phyloP scores from a whole-genome alignment of 2,888 invertebrate genomes.

The Acleris cristana region DNA sequence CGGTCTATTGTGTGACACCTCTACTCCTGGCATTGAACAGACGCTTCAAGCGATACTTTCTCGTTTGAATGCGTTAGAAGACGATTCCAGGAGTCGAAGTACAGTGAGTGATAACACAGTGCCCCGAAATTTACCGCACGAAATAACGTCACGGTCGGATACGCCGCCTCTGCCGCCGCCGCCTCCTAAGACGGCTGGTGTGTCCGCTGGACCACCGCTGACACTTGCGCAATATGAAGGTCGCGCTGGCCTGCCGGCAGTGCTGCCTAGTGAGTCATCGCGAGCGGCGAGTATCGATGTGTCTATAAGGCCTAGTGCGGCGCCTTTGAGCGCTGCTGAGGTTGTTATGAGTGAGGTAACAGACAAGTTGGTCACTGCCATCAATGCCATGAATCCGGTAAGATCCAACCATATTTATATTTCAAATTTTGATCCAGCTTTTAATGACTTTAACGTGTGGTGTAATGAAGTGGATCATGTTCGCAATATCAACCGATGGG shows the following conservation, averaged over 20 bases:
- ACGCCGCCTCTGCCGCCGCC: background rate
- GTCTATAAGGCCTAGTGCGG: background rate
- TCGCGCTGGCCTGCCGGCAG: background rate
- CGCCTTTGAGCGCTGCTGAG: background rate
- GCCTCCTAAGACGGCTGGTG: background rate
- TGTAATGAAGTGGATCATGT: background rate
- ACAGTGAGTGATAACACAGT: background rate
- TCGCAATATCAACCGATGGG: background rate
- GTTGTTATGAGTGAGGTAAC: constrained; percentile 2
- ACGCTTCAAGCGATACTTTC: background rate
- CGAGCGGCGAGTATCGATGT: background rate
- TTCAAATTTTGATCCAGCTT: background rate
- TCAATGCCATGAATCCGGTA: background rate
- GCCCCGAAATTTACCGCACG: background rate
- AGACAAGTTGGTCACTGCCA: background rate
- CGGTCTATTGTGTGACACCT: background rate
- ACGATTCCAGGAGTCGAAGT: background rate
- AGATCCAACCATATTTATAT: background rate
- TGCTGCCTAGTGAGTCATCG: background rate
- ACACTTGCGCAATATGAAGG: background rate
- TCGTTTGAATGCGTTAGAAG: constrained; percentile 4
- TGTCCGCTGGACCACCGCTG: too few relatives aligned
- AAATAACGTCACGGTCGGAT: background rate
- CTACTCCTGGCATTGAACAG: background rate
- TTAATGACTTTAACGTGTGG: background rate